Base-by-base conservation (phyloP, 37 sponge, comb jelly and placozoan genomes). In the Chondrilla cf. caribensis region DNA sequence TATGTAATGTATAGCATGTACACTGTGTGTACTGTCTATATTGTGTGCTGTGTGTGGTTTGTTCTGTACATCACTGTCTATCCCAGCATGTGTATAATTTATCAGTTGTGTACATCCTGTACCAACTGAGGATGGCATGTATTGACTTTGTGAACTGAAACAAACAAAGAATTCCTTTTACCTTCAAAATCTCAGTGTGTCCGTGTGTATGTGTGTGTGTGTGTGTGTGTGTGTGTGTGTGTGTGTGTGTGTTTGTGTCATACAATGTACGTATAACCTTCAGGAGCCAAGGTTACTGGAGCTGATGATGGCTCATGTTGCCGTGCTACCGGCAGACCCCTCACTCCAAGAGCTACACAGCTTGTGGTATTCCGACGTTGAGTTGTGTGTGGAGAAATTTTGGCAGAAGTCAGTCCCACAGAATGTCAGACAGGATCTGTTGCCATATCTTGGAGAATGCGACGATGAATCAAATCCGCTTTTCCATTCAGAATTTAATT, bases 141-240 rank as follows among this genome's bases (percentile, higher is more conserved):
- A n/a, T n/a, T n/a, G n/a, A n/a, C n/a, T n/a, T n/a, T n/a, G n/a
- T n/a, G 57, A 26, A 59, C 60, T 7, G 7, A 3, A 59, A n/a
- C 60, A 2, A 2, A 59, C 3, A 59, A 6, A 26, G 60, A 6
- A 6, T n/a, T 59, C 3, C 17, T 11, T 54, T 17, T 17, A 18
- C 57, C 11, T 54, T 54, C 11, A 54, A 54, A 54, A 17, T 11
- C 17, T 11, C 17, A 11, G 15, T 67, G 68, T 67, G 68, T 67
- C 32, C 29, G 68, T 67, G 68, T 67, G 28, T 67, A 33, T 67
- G 68, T 26, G 68, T 67, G 68, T 26, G 35, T 67, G 68, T 67
- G 68, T 67, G 68, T 26, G 68, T 67, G 68, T 67, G 68, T 62
- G 64, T 62, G 64, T 62, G 29, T 62, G 64, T 6, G 64, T 62